These are phyloP conservation scores for Coptodon rendalli DNA, from an alignment of 2,113 vertebrate genomes.

Conservation along the genomic window DNA sequence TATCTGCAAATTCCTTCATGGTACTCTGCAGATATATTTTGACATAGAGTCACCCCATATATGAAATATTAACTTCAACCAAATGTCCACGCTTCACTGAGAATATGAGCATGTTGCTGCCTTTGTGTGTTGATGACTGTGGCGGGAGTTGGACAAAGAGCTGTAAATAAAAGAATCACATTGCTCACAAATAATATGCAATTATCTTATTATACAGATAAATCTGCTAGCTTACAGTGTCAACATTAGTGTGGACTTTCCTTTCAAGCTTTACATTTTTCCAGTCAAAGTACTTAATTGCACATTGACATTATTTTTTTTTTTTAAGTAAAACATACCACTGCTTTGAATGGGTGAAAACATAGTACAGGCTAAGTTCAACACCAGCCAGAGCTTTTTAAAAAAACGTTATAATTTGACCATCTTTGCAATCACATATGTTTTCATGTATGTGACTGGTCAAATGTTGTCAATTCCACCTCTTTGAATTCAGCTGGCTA, in stretches of 20 bases:
- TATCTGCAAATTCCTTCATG: constrained; percentile 26
- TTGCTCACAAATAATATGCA: background rate
- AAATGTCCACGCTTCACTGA: background rate
- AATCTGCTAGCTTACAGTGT: background rate
- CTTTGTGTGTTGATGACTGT: background rate
- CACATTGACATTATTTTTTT: background rate
- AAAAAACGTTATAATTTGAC: background rate
- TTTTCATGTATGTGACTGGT: background rate
- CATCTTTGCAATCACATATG: background rate
- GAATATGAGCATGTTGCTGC: background rate
- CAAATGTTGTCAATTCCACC: background rate
- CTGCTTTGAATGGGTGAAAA: background rate
- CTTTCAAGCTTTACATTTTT: background rate
- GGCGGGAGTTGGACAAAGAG: background rate
- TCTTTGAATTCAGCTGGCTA: background rate
- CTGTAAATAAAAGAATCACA: constrained; percentile 3
- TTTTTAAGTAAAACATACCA: background rate
- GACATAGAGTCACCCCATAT: background rate
- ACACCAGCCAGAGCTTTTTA: background rate
- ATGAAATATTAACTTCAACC: background rate
- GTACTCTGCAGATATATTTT: background rate
- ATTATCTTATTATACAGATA: background rate
- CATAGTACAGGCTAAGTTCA: background rate
- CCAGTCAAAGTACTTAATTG: background rate
- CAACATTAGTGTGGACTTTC: background rate